phyloP scores from a whole-genome alignment of 2,888 invertebrate species.

The Acanthacorydalis orientalis region DNA sequence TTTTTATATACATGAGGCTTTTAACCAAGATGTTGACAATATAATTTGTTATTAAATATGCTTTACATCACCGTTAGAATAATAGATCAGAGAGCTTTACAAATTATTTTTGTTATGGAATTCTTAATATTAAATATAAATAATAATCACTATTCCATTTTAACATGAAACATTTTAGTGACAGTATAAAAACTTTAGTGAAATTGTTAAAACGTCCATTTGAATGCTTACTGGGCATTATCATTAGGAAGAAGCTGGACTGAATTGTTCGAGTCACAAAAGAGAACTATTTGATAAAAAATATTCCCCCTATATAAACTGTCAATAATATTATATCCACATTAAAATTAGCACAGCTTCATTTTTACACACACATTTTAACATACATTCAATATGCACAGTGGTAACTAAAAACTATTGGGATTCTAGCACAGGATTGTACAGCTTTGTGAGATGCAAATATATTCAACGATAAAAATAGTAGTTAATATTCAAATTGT shows the following conservation, averaged over 20 bases:
- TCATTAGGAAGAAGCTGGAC: slow-evolving; percentile 21
- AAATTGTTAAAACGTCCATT: slow-evolving; percentile 1
- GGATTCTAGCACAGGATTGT: too few species aligned
- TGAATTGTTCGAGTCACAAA: background rate
- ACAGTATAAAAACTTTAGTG: slow-evolving; percentile 6
- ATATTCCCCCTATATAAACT: background rate
- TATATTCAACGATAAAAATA: too few species aligned
- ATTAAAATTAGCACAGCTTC: too few species aligned
- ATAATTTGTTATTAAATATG: background rate
- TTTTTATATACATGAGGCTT: background rate
- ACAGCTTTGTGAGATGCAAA: too few species aligned
- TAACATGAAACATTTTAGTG: slow-evolving; percentile 1
- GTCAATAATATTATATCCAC: background rate
- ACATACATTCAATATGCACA: too few species aligned
- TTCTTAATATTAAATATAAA: background rate
- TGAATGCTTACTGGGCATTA: slow-evolving; percentile 13
- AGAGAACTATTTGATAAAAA: background rate
- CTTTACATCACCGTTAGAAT: background rate
- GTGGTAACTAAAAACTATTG: too few species aligned
- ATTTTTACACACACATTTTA: too few species aligned
- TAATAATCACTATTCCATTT: slow-evolving; percentile 4
- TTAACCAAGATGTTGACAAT: background rate
- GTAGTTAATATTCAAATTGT: too few species aligned
- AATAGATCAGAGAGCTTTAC: background rate
- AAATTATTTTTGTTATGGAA: background rate